Evolutionary conservation across 1,140 invertebrate genomes (phyloP).

Genomic region (Drosophila parvula): DNA sequence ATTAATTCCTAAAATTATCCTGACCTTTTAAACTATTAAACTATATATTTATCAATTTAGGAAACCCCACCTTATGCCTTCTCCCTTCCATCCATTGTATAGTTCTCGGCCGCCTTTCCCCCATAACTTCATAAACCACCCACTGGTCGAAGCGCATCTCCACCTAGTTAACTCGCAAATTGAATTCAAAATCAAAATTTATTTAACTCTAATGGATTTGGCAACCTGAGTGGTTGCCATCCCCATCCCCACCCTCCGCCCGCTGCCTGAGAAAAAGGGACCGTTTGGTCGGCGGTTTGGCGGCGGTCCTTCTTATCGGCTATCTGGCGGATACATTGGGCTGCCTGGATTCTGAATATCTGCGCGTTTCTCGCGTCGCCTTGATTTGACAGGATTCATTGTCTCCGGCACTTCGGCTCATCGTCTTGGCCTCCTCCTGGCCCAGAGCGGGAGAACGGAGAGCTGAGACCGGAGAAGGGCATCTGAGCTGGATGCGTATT

Average conservation of each 20-base stretch:
- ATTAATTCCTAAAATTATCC: too few relatives aligned
- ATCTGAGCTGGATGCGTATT: slow-evolving; percentile 75
- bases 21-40: too few relatives aligned
- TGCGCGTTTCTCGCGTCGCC: slow-evolving; percentile 48
- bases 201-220: slow-evolving; percentile 79
- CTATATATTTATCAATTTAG: too few relatives aligned
- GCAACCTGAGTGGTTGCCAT: slow-evolving; percentile 62
- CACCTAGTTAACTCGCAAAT: slow-evolving; percentile 67
- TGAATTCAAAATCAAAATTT: slow-evolving; percentile 75
- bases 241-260: too few relatives aligned
- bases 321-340: slow-evolving; percentile 23
- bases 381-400: slow-evolving; percentile 82
- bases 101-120: too few relatives aligned
- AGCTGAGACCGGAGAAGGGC: not conserved
- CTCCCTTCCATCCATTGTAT: too few relatives aligned
- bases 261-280: not conserved
- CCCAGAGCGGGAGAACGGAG: too few relatives aligned
- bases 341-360: slow-evolving; percentile 23
- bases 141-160: slow-evolving; percentile 32
- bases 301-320: slow-evolving; percentile 25
- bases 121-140: slow-evolving; percentile 38
- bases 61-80: not conserved
- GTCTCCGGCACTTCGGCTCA: slow-evolving; percentile 72
- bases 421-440: slow-evolving; percentile 15
- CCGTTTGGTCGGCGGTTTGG: slow-evolving; percentile 3